Evolutionary conservation across 2,113 vertebrate species (phyloP).

Genomic region (Thamnophis sirtalis): DNA sequence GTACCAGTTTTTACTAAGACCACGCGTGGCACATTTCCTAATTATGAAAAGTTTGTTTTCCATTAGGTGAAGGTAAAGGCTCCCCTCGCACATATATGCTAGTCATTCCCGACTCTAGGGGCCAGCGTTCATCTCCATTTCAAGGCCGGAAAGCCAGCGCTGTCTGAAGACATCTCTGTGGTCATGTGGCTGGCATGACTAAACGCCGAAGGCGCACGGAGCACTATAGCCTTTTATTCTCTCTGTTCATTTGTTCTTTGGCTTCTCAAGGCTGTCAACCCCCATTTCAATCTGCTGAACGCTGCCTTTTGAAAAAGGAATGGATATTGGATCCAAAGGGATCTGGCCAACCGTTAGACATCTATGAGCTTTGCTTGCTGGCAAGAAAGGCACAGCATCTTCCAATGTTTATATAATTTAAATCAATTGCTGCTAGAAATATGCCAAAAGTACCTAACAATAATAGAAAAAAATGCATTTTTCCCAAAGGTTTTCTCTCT

Average conservation of each 20-base stretch:
- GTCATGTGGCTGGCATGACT: no score
- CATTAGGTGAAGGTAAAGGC: not conserved
- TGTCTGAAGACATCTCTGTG: no score
- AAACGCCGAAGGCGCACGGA: no score
- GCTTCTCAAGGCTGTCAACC: not conserved
- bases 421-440: not conserved
- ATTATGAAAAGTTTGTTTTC: not conserved
- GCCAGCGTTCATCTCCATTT: no score
- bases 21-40: not conserved
- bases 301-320: slow-evolving; percentile 37
- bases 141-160: no score
- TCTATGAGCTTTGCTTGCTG: not conserved
- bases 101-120: no score
- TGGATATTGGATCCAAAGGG: slow-evolving; percentile 19
- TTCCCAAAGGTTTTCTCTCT: not conserved
- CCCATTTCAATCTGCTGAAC: slow-evolving; percentile 9
- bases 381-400: not conserved
- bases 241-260: not conserved
- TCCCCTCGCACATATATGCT: no score
- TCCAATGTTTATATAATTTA: not conserved
- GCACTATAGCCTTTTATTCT: not conserved
- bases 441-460: not conserved
- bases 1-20: not conserved
- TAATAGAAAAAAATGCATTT: not conserved
- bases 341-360: slow-evolving; percentile 19